Conservation (phyloP, 2,888 invertebrate species). For the Lysandra coridon region DNA sequence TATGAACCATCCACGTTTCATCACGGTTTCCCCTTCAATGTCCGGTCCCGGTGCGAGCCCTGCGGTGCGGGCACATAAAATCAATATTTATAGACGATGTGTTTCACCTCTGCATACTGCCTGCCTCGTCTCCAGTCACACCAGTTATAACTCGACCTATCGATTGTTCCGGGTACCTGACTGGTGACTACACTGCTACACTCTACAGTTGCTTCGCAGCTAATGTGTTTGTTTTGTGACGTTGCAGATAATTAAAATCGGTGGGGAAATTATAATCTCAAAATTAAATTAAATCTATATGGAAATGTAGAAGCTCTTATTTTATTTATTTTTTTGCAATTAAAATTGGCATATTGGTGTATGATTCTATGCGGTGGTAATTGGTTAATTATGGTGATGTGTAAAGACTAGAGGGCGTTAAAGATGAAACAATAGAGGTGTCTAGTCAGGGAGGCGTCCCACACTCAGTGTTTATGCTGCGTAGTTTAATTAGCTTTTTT, state of each 20-base stretch:
- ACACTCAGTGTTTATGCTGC: background rate
- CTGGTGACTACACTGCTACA: background rate
- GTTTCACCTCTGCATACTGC: conserved; percentile 61
- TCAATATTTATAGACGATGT: conserved; percentile 75
- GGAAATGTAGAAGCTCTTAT: background rate
- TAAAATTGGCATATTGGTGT: no score
- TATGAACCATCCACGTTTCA: background rate
- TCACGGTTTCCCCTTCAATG: conserved; percentile 10
- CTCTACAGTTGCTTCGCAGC: conserved; percentile 1
- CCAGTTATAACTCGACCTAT: conserved; percentile 17
- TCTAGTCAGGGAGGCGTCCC: background rate
- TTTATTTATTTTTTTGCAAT: no score
- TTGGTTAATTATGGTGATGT: background rate
- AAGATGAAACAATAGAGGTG: background rate
- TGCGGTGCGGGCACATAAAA: conserved; percentile 61
- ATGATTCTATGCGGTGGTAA: background rate
- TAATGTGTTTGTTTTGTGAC: background rate
- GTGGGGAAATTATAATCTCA: no score
- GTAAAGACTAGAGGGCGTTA: background rate
- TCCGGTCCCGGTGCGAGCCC: conserved; percentile 48
- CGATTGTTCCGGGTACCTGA: conserved; percentile 16
- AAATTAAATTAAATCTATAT: background rate
- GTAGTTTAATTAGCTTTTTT: background rate
- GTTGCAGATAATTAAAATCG: background rate
- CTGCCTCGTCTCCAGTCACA: conserved; percentile 20